Conservation (phyloP, 2,113 vertebrate species). For the Manacus vitellinus region DNA sequence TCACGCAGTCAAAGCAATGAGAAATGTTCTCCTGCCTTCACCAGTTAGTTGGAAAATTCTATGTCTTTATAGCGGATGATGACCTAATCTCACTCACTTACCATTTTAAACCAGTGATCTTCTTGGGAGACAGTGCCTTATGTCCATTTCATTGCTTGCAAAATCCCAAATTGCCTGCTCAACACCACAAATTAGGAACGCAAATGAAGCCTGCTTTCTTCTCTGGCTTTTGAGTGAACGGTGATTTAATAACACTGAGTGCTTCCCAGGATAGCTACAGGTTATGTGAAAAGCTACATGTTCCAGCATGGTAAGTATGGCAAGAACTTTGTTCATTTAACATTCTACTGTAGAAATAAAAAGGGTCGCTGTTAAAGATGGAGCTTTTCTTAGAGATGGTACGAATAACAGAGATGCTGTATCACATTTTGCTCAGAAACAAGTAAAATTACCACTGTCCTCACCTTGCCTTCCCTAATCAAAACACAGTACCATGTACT, state of each 20-base stretch:
- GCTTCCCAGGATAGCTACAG: not conserved
- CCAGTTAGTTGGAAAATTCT: not conserved
- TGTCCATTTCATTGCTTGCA: not conserved
- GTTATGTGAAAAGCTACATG: not conserved
- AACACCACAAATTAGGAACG: not conserved
- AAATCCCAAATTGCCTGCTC: not conserved
- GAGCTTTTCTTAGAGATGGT: not conserved
- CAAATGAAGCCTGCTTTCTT: not conserved
- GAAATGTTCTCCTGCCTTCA: not conserved
- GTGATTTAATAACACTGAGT: not conserved
- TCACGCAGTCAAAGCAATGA: not conserved
- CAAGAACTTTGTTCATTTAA: not conserved
- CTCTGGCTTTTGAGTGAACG: not conserved
- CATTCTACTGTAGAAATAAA: not conserved
- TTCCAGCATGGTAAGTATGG: not conserved
- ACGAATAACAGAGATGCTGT: not conserved
- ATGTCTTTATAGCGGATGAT: not conserved
- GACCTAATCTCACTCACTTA: not conserved
- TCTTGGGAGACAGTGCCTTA: not conserved
- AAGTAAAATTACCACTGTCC: not conserved
- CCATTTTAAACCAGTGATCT: not conserved
- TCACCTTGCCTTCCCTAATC: not conserved
- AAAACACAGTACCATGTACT: not conserved
- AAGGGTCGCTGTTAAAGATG: not conserved
- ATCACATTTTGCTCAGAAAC: not conserved